phyloP scores from a whole-genome alignment of 2,113 vertebrate genomes.

The Halichoeres trimaculatus region DNA sequence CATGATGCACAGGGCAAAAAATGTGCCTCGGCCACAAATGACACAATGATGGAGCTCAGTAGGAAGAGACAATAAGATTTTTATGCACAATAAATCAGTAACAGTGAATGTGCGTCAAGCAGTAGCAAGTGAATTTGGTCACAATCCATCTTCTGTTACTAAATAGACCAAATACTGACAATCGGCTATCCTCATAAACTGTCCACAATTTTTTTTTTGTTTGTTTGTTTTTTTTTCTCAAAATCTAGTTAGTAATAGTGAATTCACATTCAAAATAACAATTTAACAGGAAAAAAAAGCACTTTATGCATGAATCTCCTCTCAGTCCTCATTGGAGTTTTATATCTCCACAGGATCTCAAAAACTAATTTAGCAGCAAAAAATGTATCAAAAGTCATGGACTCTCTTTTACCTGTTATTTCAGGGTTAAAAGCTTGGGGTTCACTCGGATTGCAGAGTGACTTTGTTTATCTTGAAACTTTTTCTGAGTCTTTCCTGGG shows the following conservation, averaged over 20 bases:
- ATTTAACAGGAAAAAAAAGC: no score
- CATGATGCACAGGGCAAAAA: conserved; percentile 17
- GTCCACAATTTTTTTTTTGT: no score
- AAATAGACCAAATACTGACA: no score
- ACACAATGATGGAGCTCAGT: background rate
- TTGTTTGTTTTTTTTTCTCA: no score
- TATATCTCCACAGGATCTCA: no score
- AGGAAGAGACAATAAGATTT: background rate
- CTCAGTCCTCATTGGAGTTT: no score
- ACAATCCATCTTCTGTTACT: no score
- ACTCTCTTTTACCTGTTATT: background rate
- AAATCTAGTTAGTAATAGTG: no score
- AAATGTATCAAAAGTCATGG: background rate
- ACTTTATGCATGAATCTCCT: no score
- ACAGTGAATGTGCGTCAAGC: background rate
- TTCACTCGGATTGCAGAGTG: background rate
- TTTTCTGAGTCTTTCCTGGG: background rate
- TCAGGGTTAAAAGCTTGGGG: background rate
- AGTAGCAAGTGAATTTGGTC: background rate
- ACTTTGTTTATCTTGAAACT: background rate
- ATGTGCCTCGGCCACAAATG: background rate
- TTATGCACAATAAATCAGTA: background rate
- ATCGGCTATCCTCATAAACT: no score
- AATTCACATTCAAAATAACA: no score
- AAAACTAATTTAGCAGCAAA: no score